Evolutionary conservation across 2,113 vertebrate species (phyloP).

Genomic region (Muntiacus reevesi): DNA sequence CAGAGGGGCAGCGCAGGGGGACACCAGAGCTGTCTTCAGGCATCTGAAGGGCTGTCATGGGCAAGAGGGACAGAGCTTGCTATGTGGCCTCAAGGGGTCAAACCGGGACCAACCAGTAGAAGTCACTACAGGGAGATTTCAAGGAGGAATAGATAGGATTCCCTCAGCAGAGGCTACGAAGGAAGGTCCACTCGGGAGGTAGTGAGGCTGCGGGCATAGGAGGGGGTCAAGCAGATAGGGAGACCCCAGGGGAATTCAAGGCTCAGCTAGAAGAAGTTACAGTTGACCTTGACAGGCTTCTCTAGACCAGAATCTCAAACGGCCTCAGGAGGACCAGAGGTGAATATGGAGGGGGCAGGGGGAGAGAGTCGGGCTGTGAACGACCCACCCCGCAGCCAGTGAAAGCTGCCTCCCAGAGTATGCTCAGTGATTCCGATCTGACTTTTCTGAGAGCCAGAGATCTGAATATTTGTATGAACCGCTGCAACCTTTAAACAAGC

Average conservation of each 20-base stretch:
- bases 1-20: not conserved
- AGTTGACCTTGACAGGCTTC: not conserved
- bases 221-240: not conserved
- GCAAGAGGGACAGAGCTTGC: not conserved
- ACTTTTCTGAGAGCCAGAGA: not conserved
- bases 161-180: not conserved
- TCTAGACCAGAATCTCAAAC: not conserved
- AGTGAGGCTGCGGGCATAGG: not conserved
- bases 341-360: not conserved
- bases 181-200: not conserved
- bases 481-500: not conserved
- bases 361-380: no score
- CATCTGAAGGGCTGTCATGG: not conserved
- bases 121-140: not conserved
- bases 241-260: not conserved
- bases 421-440: not conserved
- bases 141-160: not conserved
- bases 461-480: not conserved
- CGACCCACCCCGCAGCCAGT: not conserved
- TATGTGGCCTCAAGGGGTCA: slow-evolving; percentile 21
- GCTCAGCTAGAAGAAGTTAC: not conserved
- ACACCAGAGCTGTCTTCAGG: not conserved
- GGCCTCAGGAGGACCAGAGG: not conserved
- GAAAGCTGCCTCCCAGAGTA: not conserved
- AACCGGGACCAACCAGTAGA: not conserved